Evolutionary conservation across 2,797 vertebrate species (phyloP), one percentile per base, ranked within the genome.

Genomic region (Steatocranus sp.): DNA sequence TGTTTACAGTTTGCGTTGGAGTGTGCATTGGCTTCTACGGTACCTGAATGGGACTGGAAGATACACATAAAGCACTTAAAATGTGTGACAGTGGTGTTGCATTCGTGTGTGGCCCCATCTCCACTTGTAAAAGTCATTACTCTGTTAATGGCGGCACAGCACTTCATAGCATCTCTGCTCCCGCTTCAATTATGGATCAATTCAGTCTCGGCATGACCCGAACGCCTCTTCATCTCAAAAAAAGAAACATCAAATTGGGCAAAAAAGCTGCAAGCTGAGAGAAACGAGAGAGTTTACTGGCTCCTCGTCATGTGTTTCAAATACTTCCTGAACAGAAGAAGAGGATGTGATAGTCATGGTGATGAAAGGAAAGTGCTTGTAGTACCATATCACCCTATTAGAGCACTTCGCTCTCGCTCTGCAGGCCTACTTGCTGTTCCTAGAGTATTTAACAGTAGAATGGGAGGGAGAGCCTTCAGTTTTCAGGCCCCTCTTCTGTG

Each of bases 61-160:
- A 77, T 23, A 38, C 15, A 56, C 58, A 73, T 46, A 53, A 56
- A 85, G 32, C 14, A 0, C 76, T 78, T 1, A 15, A 74, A 68
- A 46, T 79, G 48, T 46, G 53, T 76, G 54, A 23, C 51, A 50
- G 77, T 23, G 2, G 38, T 27, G 54, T 32, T 8, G 78, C 32
- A 3, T 14, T 30, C 43, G 27, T 53, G 75, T 1, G 11, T 48
- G 80, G 77, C 74, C 75, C 54, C 73, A 14, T 84, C 85, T 81
- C 73, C 81, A 82, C 83, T 86, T 76, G 75, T 51, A 56, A 73
- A 90, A 86, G 83, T 93, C 82, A 91, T 92, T 85, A 81, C 75
- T 82, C 25, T 1, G 51, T 77, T 88, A 84, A 88, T 84, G 81
- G 87, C 82, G 53, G 49, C 51, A 27, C 63, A 79, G 51, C 63